phyloP scores from a whole-genome alignment of 2,888 invertebrate genomes.

The Cephus spinipes region DNA sequence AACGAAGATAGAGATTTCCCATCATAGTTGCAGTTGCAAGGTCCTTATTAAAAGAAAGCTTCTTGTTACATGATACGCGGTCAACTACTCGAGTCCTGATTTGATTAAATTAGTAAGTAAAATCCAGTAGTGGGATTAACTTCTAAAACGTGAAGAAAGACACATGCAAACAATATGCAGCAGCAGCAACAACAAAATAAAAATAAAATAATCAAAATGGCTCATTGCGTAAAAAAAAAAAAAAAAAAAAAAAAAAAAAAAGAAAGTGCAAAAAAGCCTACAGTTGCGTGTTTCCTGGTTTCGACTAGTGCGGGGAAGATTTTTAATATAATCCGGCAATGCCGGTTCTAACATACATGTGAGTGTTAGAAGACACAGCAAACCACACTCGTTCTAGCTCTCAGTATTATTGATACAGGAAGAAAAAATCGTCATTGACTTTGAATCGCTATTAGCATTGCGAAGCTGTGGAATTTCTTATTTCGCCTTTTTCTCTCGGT shows the following conservation, averaged over 20 bases:
- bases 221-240: not conserved
- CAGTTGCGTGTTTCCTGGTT: not conserved
- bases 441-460: not conserved
- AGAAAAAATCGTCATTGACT: not conserved
- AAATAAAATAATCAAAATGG: not conserved
- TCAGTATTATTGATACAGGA: not conserved
- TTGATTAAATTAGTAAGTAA: not conserved
- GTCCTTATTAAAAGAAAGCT: not conserved
- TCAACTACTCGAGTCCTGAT: not conserved
- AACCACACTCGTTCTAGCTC: conserved; percentile 51
- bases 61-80: not conserved
- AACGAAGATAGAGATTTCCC: not conserved
- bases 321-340: not conserved
- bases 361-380: conserved; percentile 47
- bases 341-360: not conserved
- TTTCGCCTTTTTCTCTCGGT: not conserved
- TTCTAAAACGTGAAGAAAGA: not conserved
- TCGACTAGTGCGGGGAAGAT: not conserved
- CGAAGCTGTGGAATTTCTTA: not conserved
- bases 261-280: not conserved
- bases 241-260: not conserved
- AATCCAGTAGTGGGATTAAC: not conserved
- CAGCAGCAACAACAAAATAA: not conserved
- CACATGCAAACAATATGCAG: not conserved
- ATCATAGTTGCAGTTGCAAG: not conserved